Evolutionary conservation across 2,888 invertebrate genomes (phyloP).

Genomic region (Nemotelus pantherinus): DNA sequence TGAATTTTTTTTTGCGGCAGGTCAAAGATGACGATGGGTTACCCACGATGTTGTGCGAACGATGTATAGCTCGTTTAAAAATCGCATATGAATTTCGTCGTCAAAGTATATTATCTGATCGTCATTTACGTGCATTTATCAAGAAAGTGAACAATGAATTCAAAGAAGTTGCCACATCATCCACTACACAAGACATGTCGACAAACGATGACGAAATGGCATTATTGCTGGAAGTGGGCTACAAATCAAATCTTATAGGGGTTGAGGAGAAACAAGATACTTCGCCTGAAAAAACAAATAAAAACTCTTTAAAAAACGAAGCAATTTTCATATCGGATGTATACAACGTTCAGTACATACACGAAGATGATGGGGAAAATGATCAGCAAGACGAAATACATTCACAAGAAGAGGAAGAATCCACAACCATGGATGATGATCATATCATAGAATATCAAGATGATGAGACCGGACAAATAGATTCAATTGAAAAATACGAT

Average conservation of each 20-base stretch:
- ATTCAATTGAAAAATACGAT: constrained; percentile 21
- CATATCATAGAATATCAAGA: constrained; percentile 42
- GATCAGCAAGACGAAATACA: constrained; percentile 23
- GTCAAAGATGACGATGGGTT: constrained; percentile 56
- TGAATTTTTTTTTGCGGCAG: constrained; percentile 48
- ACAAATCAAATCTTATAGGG: constrained; percentile 23
- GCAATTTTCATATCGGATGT: not conserved
- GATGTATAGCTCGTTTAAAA: constrained; percentile 56
- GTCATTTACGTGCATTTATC: constrained; percentile 56
- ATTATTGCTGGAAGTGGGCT: constrained; percentile 47
- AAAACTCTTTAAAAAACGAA: not conserved
- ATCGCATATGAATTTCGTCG: constrained; percentile 57
- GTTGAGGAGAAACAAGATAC: not conserved
- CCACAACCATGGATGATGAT: constrained; percentile 40
- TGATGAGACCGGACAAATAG: constrained; percentile 17
- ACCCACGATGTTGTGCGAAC: constrained; percentile 56
- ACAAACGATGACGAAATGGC: constrained; percentile 51
- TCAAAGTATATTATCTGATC: constrained; percentile 55
- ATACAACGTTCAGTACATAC: constrained; percentile 28
- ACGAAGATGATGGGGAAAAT: constrained; percentile 19
- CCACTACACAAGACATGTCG: constrained; percentile 44
- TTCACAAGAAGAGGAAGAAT: constrained; percentile 1
- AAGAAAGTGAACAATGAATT: constrained; percentile 57
- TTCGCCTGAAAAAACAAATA: not conserved
- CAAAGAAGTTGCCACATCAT: constrained; percentile 55